A percentile compares a stretch with the other conserved stretches of the same genome.
Conservation (phyloP, 2,888 invertebrate species). For the Tortricodes alternella region DNA sequence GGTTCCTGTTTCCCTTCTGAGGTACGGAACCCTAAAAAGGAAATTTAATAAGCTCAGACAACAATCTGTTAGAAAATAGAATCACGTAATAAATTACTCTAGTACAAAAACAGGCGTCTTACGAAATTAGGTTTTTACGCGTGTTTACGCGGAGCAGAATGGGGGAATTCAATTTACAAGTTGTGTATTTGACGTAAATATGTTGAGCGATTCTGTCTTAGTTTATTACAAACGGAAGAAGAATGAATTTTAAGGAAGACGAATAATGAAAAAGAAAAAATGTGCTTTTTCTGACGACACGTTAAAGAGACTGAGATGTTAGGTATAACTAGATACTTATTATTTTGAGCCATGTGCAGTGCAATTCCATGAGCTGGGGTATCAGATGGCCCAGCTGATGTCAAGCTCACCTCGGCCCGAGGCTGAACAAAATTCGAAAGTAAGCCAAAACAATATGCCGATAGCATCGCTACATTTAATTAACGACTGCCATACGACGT, state of each 20-base stretch:
- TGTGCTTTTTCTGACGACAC: too few relatives aligned
- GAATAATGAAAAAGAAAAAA: background rate
- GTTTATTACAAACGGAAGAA: background rate
- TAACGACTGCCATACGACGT: constrained; percentile 30
- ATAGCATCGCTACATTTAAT: constrained; percentile 47
- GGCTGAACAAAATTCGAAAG: constrained; percentile 58
- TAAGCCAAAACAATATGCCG: constrained; percentile 42
- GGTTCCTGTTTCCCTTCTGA: too few relatives aligned
- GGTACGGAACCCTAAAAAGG: too few relatives aligned
- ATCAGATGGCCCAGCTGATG: constrained; percentile 37
- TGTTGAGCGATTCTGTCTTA: background rate
- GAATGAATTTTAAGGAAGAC: background rate
- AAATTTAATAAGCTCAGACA: constrained; percentile 48
- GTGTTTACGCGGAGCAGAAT: constrained; percentile 1
- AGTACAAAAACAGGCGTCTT: constrained; percentile 37
- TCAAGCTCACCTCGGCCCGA: constrained; percentile 47
- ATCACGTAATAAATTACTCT: constrained; percentile 66
- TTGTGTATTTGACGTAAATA: constrained; percentile 1
- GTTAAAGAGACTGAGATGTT: too few relatives aligned
- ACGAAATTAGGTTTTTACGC: constrained; percentile 28
- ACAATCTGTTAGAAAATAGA: constrained; percentile 53
- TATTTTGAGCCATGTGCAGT: background rate
- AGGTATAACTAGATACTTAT: background rate
- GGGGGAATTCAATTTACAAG: constrained; percentile 16
- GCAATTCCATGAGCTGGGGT: background rate